Base-by-base conservation (phyloP, 1,140 invertebrate genomes). In the Cepaea nemoralis region DNA sequence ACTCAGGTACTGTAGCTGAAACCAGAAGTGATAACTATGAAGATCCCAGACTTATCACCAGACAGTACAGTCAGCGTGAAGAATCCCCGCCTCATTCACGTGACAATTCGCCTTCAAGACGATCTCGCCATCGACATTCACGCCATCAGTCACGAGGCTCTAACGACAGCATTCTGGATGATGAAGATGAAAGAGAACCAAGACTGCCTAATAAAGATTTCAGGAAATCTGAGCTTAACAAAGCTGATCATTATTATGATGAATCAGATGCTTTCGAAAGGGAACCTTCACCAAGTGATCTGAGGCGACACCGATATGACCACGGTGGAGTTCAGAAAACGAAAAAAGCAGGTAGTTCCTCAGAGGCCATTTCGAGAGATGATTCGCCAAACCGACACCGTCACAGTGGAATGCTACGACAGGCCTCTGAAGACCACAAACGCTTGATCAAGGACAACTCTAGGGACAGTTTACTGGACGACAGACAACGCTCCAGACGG, bases 181-280 rank as follows among this genome's bases (percentile, higher is more conserved):
- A 83, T 71, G 86, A 88, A 35, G 82, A 86, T 59, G 83, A 85
- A 19, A 50, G 77, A 31, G 85, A 86, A 39, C 63, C 75, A 33
- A 82, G 84, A 67, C 77, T 87, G 50, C 87, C 85, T 35, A 95
- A 95, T 88, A 95, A 95, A 91, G 95, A 95, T 87, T 95, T 95
- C 86, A 92, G 95, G 19, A 95, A 96, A 88, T 95, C 95, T 0
- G 93, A 94, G 0, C 89, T 95, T 14, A 96, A 95, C 88, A 95
- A 95, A 93, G 86, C 86, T 27, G 67, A 83, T 14, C 78, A 87
- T 55, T 85, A 84, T 31, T 85, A 86, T 66, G 76, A 81, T 27
- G 84, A 86, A 27, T 75, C 79, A n/a, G 85, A 88, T 22, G 81
- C 73, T 42, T 83, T 84, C 70, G 75, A 83, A 63, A 66, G 82